Base-by-base conservation (phyloP, 1,140 invertebrate species). In the Drosophila obscura region DNA sequence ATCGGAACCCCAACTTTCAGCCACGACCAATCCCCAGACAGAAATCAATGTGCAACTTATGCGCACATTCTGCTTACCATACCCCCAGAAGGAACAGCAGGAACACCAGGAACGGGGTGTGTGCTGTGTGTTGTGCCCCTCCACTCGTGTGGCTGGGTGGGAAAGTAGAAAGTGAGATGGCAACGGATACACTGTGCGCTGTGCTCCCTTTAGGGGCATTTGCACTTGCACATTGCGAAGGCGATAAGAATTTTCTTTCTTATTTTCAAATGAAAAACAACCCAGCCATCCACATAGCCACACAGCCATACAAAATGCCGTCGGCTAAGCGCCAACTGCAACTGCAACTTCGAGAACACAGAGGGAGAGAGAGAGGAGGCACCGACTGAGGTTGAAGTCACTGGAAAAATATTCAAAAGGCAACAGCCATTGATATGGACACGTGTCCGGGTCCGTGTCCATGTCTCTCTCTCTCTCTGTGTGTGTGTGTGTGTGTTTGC, bases 1-100 rank as follows among this genome's bases (percentile, higher is more conserved):
- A 49, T 26, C 35, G 56, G 59, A 62, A 63, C 73, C 41, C 63
- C 48, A 60, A 52, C 60, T 75, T 51, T 66, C 62, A 51, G 63
- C 77, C 76, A 72, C 65, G 66, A 49, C 64, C 77, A 81, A 84
- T 87, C 80, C 83, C 77, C 83, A 80, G 73, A 83, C 80, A 83
- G 83, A 83, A 88, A 88, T 88, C 83, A 88, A 88, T 88, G 83
- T 83, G 79, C 76, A 88, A 88, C 76, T 89, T 88, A 88, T 88
- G 83, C 73, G 83, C 72, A 88, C 76, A 79, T 88, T 69, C 68
- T 71, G 61, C 59, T 73, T 50, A 35, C 67, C 64, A 13, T 13
- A 13, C 35, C 35, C 35, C 35, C 26, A 1, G 8, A 31, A 31
- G 28, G 26, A 28, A 28, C 26, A 28, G 26, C 26, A 35, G 66